Evolutionary conservation across 2,113 vertebrate species (phyloP).

Genomic region (Trematocara variabile): DNA sequence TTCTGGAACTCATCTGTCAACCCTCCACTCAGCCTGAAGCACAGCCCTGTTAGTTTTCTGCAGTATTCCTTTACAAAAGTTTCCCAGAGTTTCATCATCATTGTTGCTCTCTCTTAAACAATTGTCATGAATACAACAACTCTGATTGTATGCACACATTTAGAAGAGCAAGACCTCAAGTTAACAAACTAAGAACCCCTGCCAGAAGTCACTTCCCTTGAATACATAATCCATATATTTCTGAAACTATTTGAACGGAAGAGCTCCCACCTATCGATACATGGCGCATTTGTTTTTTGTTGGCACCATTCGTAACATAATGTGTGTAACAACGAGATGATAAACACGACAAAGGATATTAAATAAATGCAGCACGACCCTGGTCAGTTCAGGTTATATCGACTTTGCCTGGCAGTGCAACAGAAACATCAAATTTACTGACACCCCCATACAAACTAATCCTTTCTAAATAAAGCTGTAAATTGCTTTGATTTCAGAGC

Average conservation of each 20-base stretch:
- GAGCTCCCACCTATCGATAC: background rate
- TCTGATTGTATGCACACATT: background rate
- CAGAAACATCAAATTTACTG: background rate
- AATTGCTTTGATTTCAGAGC: background rate
- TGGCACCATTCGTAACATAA: background rate
- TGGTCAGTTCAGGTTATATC: background rate
- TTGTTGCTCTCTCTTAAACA: constrained; percentile 23
- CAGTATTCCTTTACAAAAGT: constrained; percentile 10
- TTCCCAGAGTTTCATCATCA: constrained; percentile 56
- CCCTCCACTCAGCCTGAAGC: constrained; percentile 5
- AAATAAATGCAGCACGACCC: background rate
- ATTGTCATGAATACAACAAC: constrained; percentile 7
- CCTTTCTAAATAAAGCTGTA: background rate
- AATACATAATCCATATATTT: background rate
- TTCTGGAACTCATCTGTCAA: constrained; percentile 25
- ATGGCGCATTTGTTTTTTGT: background rate
- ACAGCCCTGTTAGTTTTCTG: background rate
- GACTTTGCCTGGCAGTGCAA: background rate
- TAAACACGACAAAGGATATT: background rate
- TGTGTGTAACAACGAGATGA: background rate
- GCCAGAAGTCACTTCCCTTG: background rate
- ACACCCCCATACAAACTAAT: background rate
- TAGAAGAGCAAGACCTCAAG: background rate
- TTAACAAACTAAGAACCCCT: background rate
- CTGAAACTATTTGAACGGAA: background rate